These are phyloP conservation scores for Poecilia gillii DNA, from an alignment of 2,797 vertebrate genomes.

Conservation along the genomic window DNA sequence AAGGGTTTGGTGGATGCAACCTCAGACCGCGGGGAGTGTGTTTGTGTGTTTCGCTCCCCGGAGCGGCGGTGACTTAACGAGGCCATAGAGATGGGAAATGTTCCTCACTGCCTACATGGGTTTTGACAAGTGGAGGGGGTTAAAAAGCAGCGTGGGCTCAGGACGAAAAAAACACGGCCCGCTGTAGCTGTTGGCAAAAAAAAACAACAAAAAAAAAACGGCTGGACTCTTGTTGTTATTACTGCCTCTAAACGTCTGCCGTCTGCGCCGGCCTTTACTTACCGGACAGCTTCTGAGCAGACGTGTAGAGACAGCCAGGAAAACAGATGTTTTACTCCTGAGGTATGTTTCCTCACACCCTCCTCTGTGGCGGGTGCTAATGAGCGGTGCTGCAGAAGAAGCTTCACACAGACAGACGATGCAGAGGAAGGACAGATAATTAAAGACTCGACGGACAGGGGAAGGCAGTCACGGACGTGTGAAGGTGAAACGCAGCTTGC, in stretches of 20 bases:
- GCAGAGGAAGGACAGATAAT: constrained; percentile 8
- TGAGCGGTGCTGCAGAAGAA: constrained; percentile 12
- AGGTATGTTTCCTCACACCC: constrained; percentile 35
- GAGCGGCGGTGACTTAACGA: constrained; percentile 58
- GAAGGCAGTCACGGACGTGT: neutral
- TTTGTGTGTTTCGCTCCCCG: constrained; percentile 47
- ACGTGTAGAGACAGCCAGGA: constrained; percentile 39
- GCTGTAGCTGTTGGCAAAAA: constrained; percentile 71
- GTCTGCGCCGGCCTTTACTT: constrained; percentile 50
- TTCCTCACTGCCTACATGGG: constrained; percentile 60
- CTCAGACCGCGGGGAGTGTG: constrained; percentile 49
- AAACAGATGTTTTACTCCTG: constrained; percentile 49
- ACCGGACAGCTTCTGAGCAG: constrained; percentile 48
- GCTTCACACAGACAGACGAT: constrained; percentile 22
- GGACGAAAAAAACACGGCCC: constrained; percentile 64
- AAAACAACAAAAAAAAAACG: constrained; percentile 29
- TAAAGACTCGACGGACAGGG: constrained; percentile 15
- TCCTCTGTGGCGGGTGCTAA: constrained; percentile 20
- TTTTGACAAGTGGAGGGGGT: constrained; percentile 65
- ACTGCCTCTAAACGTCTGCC: constrained; percentile 57
- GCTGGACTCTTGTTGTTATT: constrained; percentile 68
- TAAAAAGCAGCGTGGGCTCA: constrained; percentile 54
- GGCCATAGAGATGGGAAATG: constrained; percentile 66
- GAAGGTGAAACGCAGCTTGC: constrained; percentile 9
- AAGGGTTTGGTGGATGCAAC: constrained; percentile 53